These are phyloP conservation scores for Psophia crepitans DNA, from an alignment of 2,113 vertebrate genomes.

Conservation along the genomic window DNA sequence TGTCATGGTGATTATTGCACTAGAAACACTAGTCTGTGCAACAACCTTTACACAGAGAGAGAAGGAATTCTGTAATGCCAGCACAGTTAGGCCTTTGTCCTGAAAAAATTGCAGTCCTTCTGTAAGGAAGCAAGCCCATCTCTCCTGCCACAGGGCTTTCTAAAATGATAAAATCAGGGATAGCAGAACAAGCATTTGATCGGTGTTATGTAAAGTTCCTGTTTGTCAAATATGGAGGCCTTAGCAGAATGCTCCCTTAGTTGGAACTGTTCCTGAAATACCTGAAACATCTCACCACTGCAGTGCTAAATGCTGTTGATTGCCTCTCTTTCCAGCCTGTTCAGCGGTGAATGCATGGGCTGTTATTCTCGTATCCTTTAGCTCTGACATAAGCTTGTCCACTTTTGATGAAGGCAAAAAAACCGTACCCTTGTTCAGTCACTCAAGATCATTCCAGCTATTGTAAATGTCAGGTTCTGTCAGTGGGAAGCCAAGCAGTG, in stretches of 20 bases:
- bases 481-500: background rate
- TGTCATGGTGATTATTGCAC: background rate
- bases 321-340: background rate
- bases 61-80: background rate
- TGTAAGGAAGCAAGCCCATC: background rate
- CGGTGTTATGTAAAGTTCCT: background rate
- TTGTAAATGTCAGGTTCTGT: background rate
- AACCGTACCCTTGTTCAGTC: background rate
- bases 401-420: background rate
- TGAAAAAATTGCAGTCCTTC: background rate
- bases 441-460: background rate
- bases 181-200: background rate
- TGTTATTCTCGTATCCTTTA: background rate
- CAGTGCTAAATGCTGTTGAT: background rate
- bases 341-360: background rate
- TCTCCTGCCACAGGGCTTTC: background rate
- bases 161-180: background rate
- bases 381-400: background rate
- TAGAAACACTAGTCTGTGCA: background rate
- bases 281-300: background rate
- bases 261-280: background rate
- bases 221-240: background rate
- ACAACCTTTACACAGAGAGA: background rate
- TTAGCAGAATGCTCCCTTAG: background rate
- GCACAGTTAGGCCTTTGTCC: background rate